Base-by-base conservation (phyloP, 1,140 invertebrate species). In the Saccostrea cuccullata region DNA sequence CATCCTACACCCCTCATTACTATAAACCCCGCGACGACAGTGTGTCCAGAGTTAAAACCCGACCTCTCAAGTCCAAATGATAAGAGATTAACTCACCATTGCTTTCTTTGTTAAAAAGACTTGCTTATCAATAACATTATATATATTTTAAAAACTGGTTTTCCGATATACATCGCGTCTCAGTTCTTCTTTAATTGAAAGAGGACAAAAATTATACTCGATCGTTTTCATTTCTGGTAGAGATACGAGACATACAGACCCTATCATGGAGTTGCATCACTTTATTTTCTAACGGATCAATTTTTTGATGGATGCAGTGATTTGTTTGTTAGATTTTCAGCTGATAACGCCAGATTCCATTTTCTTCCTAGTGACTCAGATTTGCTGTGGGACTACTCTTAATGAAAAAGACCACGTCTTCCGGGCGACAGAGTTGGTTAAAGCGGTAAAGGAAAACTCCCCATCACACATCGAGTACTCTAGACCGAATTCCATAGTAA, bases 111-210 rank as follows among this genome's bases (percentile, higher is more conserved):
- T 77, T 77, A 64, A 20, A 64, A n/a, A 20, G 17, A 64, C 58
- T 64, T 64, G 26, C 26, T 77, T 77, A 77, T 77, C 26, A 77
- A 77, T 77, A 36, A 77, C 23, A 77, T 77, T 30, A 77, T 77
- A 15, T 77, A 77, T 30, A 77, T 77, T 30, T 77, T 26, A 36
- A 30, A 26, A 30, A 77, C 70, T 30, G 70, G 70, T 77, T 36
- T 64, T 64, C 58, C 17, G 15, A 47, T 47, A 47, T n/a, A 64
- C n/a, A n/a, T 64, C 58, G 5, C 58, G n/a, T 64, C 58, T 64
- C 1, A 64, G n/a, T 47, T 47, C 47, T 47, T 47, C 47, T 47
- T 47, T 47, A 47, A 47, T 47, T 47, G 6, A 47, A 47, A 47
- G 47, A 47, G 47, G 9, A 47, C 30, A 36, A 36, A 2, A 36